phyloP scores from a whole-genome alignment of 2,888 invertebrate genomes.

The Lacanobia wlatinum region DNA sequence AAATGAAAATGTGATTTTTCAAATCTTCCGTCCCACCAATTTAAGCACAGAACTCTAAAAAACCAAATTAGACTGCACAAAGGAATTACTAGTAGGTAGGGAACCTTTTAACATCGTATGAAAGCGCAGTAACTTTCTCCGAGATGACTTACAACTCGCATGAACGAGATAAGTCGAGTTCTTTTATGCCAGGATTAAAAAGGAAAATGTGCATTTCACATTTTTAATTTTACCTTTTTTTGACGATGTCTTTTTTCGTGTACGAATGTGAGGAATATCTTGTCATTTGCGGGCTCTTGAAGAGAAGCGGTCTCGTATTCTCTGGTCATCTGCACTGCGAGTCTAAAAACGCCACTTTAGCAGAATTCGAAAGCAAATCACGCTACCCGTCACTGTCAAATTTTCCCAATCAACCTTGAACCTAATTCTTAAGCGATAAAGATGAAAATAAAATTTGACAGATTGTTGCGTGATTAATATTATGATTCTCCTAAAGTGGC shows the following conservation, averaged over 20 bases:
- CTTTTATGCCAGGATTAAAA: constrained; percentile 38
- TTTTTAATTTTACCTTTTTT: constrained; percentile 37
- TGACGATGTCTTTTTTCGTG: neutral
- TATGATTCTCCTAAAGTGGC: too few species aligned
- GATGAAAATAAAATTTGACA: too few species aligned
- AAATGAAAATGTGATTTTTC: too few species aligned
- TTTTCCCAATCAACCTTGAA: too few species aligned
- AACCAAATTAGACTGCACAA: constrained; percentile 51
- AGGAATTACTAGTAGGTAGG: constrained; percentile 29
- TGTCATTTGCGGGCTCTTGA: neutral
- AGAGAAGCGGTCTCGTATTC: neutral
- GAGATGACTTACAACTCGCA: constrained; percentile 54
- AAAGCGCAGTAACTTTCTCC: constrained; percentile 26
- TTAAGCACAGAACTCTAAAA: constrained; percentile 32
- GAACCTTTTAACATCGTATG: constrained; percentile 27
- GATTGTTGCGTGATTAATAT: too few species aligned
- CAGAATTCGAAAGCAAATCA: too few species aligned
- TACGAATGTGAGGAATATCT: neutral
- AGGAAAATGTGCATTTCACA: constrained; percentile 26
- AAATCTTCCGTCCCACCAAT: neutral
- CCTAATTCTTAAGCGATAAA: too few species aligned
- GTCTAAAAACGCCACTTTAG: too few species aligned
- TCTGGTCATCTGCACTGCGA: neutral
- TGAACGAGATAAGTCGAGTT: constrained; percentile 48
- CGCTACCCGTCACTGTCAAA: too few species aligned